Percentiles rank a stretch among this genome's conserved stretches.
Conservation (phyloP, 2,113 vertebrate species). For the Dipodomys spectabilis region DNA sequence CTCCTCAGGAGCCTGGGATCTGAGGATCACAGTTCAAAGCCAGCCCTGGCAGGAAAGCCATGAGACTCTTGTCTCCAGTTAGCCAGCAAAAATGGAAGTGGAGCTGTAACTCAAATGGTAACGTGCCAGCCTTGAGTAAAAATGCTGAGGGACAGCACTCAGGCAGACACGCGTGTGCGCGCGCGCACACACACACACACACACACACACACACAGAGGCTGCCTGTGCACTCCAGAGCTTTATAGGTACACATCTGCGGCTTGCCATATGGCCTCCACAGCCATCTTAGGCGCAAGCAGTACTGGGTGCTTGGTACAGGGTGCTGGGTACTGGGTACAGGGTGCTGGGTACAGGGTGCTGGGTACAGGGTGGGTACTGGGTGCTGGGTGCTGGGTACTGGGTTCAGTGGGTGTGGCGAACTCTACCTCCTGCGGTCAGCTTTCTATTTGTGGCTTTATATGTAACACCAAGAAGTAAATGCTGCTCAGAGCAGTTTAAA, state of each 20-base stretch:
- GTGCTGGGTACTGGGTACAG: conserved; percentile 50
- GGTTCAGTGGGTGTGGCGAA: not conserved
- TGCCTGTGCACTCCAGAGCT: not conserved
- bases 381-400: conserved; percentile 11
- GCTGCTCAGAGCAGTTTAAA: conserved; percentile 48
- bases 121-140: no score
- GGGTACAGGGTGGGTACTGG: no score
- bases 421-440: not conserved
- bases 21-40: no score
- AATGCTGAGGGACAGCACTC: no score
- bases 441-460: conserved; percentile 34
- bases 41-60: no score
- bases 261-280: conserved; percentile 19
- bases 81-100: no score
- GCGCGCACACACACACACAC: not conserved
- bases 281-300: conserved; percentile 22
- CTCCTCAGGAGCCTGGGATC: no score
- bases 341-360: not conserved
- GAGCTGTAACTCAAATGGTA: no score
- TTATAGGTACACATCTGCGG: conserved; percentile 75
- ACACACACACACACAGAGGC: accelerated
- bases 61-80: no score
- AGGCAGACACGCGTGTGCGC: accelerated
- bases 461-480: conserved; percentile 77
- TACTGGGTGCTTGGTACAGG: not conserved